Evolutionary conservation across 2,888 invertebrate species (phyloP).

Genomic region (Cheiracanthium punctorium): DNA sequence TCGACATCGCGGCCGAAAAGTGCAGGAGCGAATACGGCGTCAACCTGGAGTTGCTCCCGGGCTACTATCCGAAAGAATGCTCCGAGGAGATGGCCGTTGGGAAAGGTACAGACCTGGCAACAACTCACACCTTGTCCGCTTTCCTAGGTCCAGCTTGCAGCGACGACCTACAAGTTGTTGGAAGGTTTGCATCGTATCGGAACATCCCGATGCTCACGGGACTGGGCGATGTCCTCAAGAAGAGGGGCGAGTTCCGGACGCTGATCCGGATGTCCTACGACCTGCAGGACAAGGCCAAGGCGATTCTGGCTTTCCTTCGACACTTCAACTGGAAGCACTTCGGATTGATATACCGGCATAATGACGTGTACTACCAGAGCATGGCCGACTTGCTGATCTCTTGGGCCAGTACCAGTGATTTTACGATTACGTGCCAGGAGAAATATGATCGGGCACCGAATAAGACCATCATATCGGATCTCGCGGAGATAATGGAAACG

Average conservation of each 20-base stretch:
- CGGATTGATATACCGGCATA: slow-evolving; percentile 69
- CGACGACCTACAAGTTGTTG: slow-evolving; percentile 72
- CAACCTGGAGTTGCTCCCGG: slow-evolving; percentile 42
- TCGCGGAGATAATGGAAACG: slow-evolving; percentile 61
- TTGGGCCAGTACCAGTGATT: slow-evolving; percentile 20
- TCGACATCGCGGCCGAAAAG: slow-evolving; percentile 70
- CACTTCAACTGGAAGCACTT: slow-evolving; percentile 71
- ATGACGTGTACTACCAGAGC: slow-evolving; percentile 71
- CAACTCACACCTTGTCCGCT: slow-evolving; percentile 57
- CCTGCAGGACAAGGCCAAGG: slow-evolving; percentile 71
- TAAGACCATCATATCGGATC: slow-evolving; percentile 70
- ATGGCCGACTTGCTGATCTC: slow-evolving; percentile 61
- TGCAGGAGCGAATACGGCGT: slow-evolving; percentile 48
- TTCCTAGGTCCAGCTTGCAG: slow-evolving; percentile 73
- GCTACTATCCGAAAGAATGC: slow-evolving; percentile 69
- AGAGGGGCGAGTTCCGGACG: slow-evolving; percentile 69
- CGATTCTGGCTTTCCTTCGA: slow-evolving; percentile 71
- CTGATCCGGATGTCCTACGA: slow-evolving; percentile 72
- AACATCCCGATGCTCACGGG: slow-evolving; percentile 72
- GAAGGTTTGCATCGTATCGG: slow-evolving; percentile 69
- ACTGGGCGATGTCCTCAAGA: slow-evolving; percentile 70
- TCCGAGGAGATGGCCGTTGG: slow-evolving; percentile 71
- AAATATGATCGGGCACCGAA: slow-evolving; percentile 61
- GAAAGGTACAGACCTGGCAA: slow-evolving; percentile 65
- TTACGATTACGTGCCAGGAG: slow-evolving; percentile 68